Base-by-base conservation (phyloP, 2,888 invertebrate genomes). In the Rhaphigaster nebulosa region DNA sequence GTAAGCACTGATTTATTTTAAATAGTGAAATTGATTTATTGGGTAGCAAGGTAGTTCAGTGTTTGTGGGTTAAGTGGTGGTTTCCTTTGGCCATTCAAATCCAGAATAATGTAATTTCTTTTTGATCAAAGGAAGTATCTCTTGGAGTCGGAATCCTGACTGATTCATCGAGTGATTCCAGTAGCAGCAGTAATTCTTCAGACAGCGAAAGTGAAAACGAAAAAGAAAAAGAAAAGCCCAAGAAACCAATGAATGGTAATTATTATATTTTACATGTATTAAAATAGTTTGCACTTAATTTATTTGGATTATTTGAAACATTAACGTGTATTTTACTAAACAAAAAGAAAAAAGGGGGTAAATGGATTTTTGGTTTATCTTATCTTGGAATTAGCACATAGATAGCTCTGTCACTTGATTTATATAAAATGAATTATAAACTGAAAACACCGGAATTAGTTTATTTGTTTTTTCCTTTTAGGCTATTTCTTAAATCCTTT, bases 151-250 rank as follows among this genome's bases (percentile, higher is more conserved):
- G 94, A 26, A 94, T 93, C 91, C 94, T 95, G 87, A 94, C 94
- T 70, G 94, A 94, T 88, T 93, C 93, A n/a, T 93, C 93, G 56
- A 94, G 94, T 91, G 94, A 94, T 92, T 93, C 94, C 88, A 94
- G 93, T 90, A 93, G 93, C 87, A 93, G 92, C 90, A 92, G 93
- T 91, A 93, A 93, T 92, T 93, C 93, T 91, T 94, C 94, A 54
- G 95, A 95, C 92, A 94, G 94, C 91, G 95, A 95, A 91, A 94
- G 94, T 56, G 95, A 95, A 90, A 93, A 94, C 52, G 92, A 91
- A 90, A 91, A 91, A 52, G 95, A 94, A 90, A 93, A 94, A 52
- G 91, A 91, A 90, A 90, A 90, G 52, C 90, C 90, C 8, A 87
- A 91, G 38, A 91, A 91, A 91, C 91, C 91, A 54, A 91, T 91